phyloP scores from a whole-genome alignment of 53 echinoderm and acorn worm genomes.

The Glandiceps talaboti region DNA sequence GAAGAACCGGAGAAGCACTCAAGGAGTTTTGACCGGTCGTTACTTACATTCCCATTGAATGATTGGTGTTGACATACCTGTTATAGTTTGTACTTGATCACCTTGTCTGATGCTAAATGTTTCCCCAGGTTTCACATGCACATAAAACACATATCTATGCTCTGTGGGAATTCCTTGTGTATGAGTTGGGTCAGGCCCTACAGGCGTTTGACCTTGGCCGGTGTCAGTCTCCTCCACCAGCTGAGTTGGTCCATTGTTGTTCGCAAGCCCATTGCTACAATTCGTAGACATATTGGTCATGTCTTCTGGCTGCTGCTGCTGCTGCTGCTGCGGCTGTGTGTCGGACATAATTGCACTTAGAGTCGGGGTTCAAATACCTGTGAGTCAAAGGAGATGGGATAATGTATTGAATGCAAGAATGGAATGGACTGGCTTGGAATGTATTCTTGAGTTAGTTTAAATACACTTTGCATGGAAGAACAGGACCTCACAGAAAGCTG shows the following conservation, averaged over 20 bases:
- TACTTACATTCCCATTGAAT: no score
- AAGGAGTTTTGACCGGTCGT: no score
- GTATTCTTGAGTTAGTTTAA: neutral
- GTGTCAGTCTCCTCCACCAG: slow-evolving; percentile 38
- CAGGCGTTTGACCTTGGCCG: slow-evolving; percentile 57
- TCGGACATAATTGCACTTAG: neutral
- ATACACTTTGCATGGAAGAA: neutral
- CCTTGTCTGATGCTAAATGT: slow-evolving; percentile 92
- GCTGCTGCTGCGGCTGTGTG: neutral
- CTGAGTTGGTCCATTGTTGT: neutral
- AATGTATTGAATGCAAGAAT: neutral
- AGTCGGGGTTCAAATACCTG: neutral
- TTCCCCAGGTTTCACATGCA: slow-evolving; percentile 92
- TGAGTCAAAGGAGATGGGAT: no score
- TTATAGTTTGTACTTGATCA: slow-evolving; percentile 97
- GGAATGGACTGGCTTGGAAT: neutral
- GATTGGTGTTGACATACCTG: slow-evolving; percentile 85
- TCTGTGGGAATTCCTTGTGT: slow-evolving; percentile 45
- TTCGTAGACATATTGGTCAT: neutral
- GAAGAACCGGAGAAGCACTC: no score
- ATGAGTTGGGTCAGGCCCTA: slow-evolving; percentile 32
- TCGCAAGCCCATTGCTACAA: neutral
- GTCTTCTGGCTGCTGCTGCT: no score
- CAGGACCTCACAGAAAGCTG: neutral
- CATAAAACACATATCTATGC: slow-evolving; percentile 89